These are phyloP conservation scores for Agelas oroides DNA, from an alignment of 37 sponge, comb jelly and placozoan genomes.

Conservation along the genomic window DNA sequence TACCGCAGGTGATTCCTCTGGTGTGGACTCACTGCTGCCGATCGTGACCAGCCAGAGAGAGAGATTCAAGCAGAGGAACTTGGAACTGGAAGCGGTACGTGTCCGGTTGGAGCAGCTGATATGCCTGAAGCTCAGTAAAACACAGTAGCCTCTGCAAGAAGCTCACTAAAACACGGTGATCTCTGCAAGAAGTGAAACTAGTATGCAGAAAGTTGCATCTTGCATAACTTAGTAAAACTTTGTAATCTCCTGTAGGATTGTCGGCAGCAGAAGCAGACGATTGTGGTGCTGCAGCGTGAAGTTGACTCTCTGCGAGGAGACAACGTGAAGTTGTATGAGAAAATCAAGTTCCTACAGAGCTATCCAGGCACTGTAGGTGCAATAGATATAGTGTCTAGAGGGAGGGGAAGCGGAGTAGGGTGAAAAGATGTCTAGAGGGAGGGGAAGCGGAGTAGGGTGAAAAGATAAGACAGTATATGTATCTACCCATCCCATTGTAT, in stretches of 20 bases:
- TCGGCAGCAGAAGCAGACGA: constrained; percentile 71
- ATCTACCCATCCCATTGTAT: too few species aligned
- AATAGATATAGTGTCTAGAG: not conserved
- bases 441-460: too few species aligned
- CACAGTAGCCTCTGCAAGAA: too few species aligned
- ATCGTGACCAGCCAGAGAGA: constrained; percentile 97
- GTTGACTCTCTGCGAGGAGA: constrained; percentile 86
- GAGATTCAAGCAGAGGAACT: constrained; percentile 86
- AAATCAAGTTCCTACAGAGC: constrained; percentile 94
- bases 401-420: too few species aligned
- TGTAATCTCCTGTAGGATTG: constrained; percentile 58
- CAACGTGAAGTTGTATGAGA: constrained; percentile 97
- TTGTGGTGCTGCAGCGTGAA: constrained; percentile 74
- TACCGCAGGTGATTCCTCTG: not conserved
- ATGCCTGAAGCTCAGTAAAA: too few species aligned
- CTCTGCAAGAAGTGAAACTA: too few species aligned
- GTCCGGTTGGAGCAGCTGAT: too few species aligned
- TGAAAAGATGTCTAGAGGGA: too few species aligned
- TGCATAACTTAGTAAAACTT: too few species aligned
- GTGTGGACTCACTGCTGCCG: constrained; percentile 81
- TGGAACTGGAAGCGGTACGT: constrained; percentile 84
- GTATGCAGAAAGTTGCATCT: too few species aligned
- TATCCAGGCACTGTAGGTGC: constrained; percentile 70
- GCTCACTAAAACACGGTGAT: too few species aligned
- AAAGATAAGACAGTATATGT: too few species aligned